Conservation (phyloP, 2,888 invertebrate genomes). For the Smittia sp. region DNA sequence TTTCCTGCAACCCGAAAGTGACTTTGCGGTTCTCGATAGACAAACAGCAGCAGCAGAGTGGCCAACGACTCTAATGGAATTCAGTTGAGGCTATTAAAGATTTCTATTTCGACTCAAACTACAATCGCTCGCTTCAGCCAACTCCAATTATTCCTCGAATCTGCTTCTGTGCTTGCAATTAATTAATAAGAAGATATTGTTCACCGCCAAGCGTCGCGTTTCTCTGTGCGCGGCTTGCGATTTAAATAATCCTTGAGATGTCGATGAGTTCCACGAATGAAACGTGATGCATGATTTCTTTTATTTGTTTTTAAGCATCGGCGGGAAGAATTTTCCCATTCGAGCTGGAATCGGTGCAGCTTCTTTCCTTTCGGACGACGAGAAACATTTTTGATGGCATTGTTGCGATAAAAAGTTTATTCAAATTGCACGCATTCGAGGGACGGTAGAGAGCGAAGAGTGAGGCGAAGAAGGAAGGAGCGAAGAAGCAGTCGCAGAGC, state of each 20-base stretch:
- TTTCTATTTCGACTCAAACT: too few species aligned
- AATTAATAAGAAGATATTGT: neutral
- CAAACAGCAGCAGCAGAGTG: too few species aligned
- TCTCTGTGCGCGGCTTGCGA: neutral
- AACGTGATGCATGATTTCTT: conserved; percentile 39
- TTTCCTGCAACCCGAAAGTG: too few species aligned
- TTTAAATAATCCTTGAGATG: conserved; percentile 37
- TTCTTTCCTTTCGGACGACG: too few species aligned
- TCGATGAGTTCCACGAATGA: conserved; percentile 37
- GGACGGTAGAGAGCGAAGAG: conserved; percentile 7
- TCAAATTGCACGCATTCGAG: conserved; percentile 29
- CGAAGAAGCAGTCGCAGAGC: conserved; percentile 20
- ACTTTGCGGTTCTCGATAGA: too few species aligned
- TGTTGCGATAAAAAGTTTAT: conserved; percentile 29
- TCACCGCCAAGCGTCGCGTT: neutral
- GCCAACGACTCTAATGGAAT: too few species aligned
- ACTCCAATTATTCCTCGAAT: too few species aligned
- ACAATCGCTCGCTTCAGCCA: too few species aligned
- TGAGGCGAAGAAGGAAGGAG: neutral
- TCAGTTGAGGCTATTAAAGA: too few species aligned
- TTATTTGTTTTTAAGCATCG: conserved; percentile 31
- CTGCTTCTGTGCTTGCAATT: neutral
- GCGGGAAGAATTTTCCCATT: neutral
- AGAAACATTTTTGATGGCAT: conserved; percentile 22
- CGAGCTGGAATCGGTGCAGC: neutral